phyloP scores from a whole-genome alignment of 2,888 invertebrate genomes.

The Pachliopta kotzebuea region DNA sequence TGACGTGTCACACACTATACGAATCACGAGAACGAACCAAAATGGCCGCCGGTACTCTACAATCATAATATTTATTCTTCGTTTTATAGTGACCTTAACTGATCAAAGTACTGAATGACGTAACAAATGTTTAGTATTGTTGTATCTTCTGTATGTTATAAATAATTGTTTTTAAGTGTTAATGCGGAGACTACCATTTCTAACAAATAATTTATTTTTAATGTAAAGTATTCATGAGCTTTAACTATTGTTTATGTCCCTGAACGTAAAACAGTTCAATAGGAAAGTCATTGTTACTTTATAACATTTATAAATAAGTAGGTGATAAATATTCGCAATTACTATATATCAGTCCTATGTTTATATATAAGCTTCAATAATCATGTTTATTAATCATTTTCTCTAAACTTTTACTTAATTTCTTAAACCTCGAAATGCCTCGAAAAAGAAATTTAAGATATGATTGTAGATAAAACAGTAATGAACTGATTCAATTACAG shows the following conservation, averaged over 20 bases:
- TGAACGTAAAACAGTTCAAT: slow-evolving; percentile 34
- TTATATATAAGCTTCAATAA: slow-evolving; percentile 26
- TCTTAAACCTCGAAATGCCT: slow-evolving; percentile 34
- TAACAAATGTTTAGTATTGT: slow-evolving; percentile 64
- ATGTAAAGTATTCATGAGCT: slow-evolving; percentile 54
- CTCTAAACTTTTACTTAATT: slow-evolving; percentile 9
- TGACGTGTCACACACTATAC: slow-evolving; percentile 76
- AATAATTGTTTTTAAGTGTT: slow-evolving; percentile 41
- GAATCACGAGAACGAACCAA: slow-evolving; percentile 79
- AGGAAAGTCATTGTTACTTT: slow-evolving; percentile 32
- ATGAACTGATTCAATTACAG: slow-evolving; percentile 49
- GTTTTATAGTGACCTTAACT: slow-evolving; percentile 77
- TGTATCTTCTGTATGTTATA: slow-evolving; percentile 49
- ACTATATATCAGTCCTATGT: slow-evolving; percentile 24
- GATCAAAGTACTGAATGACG: slow-evolving; percentile 78
- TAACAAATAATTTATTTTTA: slow-evolving; percentile 38
- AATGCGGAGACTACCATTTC: slow-evolving; percentile 53
- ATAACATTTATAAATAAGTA: slow-evolving; percentile 26
- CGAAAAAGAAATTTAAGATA: slow-evolving; percentile 45
- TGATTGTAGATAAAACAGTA: slow-evolving; percentile 66
- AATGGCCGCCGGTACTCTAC: slow-evolving; percentile 77
- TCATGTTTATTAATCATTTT: slow-evolving; percentile 3
- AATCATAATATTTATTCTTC: slow-evolving; percentile 81
- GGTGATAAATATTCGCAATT: slow-evolving; percentile 20
- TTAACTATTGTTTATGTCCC: slow-evolving; percentile 49